Conservation (phyloP, 2,113 vertebrate species). For the Campylomormyrus tamandua region DNA sequence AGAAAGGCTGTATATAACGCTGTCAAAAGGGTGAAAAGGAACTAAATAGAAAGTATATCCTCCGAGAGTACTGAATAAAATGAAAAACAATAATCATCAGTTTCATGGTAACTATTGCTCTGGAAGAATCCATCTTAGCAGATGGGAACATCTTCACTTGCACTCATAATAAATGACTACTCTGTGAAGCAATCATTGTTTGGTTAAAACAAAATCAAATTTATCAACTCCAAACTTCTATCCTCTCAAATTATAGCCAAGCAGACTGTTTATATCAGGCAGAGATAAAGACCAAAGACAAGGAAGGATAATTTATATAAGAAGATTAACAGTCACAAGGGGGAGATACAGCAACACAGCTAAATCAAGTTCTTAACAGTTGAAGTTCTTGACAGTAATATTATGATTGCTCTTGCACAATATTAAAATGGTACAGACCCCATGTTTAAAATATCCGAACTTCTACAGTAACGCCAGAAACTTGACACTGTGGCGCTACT, state of each 20-base stretch:
- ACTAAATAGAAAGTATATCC: neutral
- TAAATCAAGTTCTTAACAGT: neutral
- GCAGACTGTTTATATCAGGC: conserved; percentile 2
- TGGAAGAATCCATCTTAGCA: neutral
- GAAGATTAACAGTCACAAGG: neutral
- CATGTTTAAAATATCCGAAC: neutral
- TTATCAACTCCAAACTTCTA: neutral
- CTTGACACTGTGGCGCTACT: neutral
- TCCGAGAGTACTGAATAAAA: neutral
- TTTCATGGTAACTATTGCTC: neutral
- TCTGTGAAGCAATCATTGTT: neutral
- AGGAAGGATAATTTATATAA: neutral
- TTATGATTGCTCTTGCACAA: neutral
- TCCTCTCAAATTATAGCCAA: neutral
- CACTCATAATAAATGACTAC: neutral
- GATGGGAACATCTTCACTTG: neutral
- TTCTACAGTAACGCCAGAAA: neutral
- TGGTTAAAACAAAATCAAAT: neutral
- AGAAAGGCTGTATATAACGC: neutral
- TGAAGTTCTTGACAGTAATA: neutral
- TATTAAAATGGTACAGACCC: neutral
- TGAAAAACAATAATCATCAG: neutral
- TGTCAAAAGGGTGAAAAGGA: neutral
- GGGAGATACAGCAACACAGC: neutral
- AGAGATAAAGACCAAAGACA: neutral